Evolutionary conservation across 2,113 vertebrate genomes (phyloP), one percentile per base, ranked within the genome.

Genomic region (Tupaia chinensis): DNA sequence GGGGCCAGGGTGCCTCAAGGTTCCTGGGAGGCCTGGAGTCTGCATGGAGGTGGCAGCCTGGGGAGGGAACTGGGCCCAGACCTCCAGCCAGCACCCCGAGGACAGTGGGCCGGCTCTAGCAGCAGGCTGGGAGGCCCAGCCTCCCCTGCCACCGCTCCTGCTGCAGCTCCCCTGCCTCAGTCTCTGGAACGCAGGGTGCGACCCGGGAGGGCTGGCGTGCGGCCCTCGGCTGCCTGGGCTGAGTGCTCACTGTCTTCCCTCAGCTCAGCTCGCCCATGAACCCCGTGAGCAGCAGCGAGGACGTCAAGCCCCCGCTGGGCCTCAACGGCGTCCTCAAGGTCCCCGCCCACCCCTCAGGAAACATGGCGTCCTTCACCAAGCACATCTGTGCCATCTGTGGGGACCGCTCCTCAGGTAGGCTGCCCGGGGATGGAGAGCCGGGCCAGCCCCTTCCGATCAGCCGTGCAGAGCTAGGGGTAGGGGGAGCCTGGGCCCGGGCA

Each of bases 311-410:
- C 69, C 99, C 99, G 3, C 98, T 99, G 97, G 99, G 99, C 87
- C 98, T 99, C 97, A 99, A 99, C 32, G 99, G 99, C 1, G 99
- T 99, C 97, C 99, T 99, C 98, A 99, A 99, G 98, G 99, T 99
- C 95, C 99, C 99, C 27, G 99, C 99, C 94, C 99, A 99, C 95
- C 99, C 99, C 95, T 99, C 99, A 29, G 99, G 99, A 95, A 99
- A 98, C 80, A 99, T 99, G 98, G 98, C 99, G 15, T 99, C 99
- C 68, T 99, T 99, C 98, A 99, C 99, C 98, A 99, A 99, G 98
- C 99, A 99, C 99, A 99, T 99, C 98, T 99, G 99, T 85, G 99
- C 99, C 98, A 99, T 99, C 98, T 99, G 99, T 0, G 99, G 99
- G 54, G 99, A 99, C 98, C 99, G 99, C 97, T 99, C 99, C 97